phyloP scores from a whole-genome alignment of 2,113 vertebrate species.

The Balaenoptera acutorostrata region DNA sequence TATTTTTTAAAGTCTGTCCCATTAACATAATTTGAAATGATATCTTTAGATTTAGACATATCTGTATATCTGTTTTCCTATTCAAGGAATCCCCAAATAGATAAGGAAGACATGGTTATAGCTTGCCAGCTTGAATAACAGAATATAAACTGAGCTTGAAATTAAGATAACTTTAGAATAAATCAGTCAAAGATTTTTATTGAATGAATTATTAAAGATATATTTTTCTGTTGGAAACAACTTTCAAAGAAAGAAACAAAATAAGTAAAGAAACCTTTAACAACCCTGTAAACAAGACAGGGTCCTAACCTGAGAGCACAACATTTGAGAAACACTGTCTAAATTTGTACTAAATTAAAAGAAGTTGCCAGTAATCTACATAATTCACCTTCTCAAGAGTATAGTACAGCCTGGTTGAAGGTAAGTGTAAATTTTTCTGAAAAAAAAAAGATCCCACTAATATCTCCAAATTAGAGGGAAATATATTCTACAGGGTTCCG shows the following conservation, averaged over 20 bases:
- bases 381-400: neutral
- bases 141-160: constrained; percentile 52
- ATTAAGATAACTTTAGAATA: constrained; percentile 60
- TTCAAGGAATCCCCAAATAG: constrained; percentile 61
- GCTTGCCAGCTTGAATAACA: constrained; percentile 47
- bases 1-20: neutral
- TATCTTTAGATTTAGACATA: constrained; percentile 52
- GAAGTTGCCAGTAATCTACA: neutral
- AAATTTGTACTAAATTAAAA: constrained; percentile 40
- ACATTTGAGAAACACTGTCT: neutral
- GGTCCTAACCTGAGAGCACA: neutral
- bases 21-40: constrained; percentile 28
- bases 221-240: constrained; percentile 39
- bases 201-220: neutral
- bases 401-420: neutral
- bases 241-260: constrained; percentile 35
- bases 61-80: constrained; percentile 46
- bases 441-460: neutral
- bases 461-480: constrained; percentile 26
- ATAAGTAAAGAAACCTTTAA: neutral
- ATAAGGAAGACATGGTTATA: constrained; percentile 48
- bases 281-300: neutral
- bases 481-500: neutral
- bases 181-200: constrained; percentile 37
- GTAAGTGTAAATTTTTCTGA: neutral